Conservation (phyloP, 2,888 invertebrate genomes). For the Scaptomyza parva region DNA sequence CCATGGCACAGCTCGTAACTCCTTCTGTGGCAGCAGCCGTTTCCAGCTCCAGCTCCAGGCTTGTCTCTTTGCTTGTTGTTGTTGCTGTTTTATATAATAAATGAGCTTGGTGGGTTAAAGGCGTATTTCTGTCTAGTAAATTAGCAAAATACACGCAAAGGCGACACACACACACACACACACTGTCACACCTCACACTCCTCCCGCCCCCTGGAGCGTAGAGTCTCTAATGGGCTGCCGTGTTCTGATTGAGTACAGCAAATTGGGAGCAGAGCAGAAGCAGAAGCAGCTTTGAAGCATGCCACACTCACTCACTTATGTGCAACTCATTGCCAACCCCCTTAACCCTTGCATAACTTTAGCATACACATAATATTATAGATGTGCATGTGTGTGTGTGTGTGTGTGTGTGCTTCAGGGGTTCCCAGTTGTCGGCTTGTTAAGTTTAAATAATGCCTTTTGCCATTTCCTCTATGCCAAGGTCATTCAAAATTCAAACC, state of each 20-base stretch:
- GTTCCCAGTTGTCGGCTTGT: conserved; percentile 69
- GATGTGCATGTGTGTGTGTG: conserved; percentile 19
- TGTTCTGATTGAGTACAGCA: conserved; percentile 81
- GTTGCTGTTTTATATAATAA: conserved; percentile 82
- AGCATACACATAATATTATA: conserved; percentile 1
- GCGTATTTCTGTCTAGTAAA: conserved; percentile 84
- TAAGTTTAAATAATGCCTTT: conserved; percentile 81
- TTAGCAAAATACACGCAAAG: conserved; percentile 81
- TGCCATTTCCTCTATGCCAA: conserved; percentile 83
- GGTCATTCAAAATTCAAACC: conserved; percentile 85
- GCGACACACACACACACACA: conserved; percentile 49
- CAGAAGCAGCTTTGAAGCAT: conserved; percentile 42
- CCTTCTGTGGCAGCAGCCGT: conserved; percentile 38
- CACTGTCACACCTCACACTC: conserved; percentile 1
- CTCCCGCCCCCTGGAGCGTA: conserved; percentile 52
- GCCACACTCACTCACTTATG: conserved; percentile 41
- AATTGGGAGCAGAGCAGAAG: conserved; percentile 64
- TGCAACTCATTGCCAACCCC: conserved; percentile 19
- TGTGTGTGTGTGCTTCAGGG: conserved; percentile 30
- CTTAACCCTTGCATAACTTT: conserved; percentile 33
- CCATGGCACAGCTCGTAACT: conserved; percentile 54
- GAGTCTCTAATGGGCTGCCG: conserved; percentile 75
- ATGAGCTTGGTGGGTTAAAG: conserved; percentile 84
- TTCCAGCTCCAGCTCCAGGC: conserved; percentile 36
- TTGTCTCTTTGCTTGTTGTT: conserved; percentile 36